Percentiles rank a stretch among this genome's conserved stretches.
Conservation (phyloP, 92 coral and sea anemone genomes). For the Bergia sp. region DNA sequence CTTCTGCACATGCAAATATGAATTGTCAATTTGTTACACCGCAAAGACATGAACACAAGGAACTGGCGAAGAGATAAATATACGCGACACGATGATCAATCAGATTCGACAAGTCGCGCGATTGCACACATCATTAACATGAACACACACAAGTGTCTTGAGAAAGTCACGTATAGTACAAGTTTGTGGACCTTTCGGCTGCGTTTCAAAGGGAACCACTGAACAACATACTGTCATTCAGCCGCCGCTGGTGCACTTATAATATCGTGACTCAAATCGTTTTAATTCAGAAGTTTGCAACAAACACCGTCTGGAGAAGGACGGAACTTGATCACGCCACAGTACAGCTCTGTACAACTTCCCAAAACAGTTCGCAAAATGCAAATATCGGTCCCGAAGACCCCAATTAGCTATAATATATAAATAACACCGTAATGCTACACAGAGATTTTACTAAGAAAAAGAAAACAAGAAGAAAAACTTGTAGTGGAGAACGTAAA, state of each 20-base stretch:
- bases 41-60: neutral
- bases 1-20: neutral
- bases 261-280: constrained; percentile 36
- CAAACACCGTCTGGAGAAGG: constrained; percentile 10
- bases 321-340: constrained; percentile 14
- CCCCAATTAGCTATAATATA: neutral
- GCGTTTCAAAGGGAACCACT: neutral
- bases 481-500: constrained; percentile 4
- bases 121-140: neutral
- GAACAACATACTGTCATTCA: neutral
- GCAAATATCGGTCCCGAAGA: too few relatives aligned
- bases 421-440: neutral
- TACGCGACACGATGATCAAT: neutral
- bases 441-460: neutral
- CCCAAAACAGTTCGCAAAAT: neutral
- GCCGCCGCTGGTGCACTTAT: constrained; percentile 1
- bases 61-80: constrained; percentile 8
- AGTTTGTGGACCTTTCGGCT: constrained; percentile 2
- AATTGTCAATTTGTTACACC: neutral
- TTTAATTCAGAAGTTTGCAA: neutral
- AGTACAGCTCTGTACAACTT: neutral
- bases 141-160: constrained; percentile 3
- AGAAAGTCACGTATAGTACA: constrained; percentile 32
- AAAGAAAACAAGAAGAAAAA: neutral
- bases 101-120: constrained; percentile 3